Percentiles rank a stretch among this genome's conserved stretches.
Evolutionary conservation across 2,797 vertebrate genomes (phyloP).

Genomic region (Fistularia tabacaria): DNA sequence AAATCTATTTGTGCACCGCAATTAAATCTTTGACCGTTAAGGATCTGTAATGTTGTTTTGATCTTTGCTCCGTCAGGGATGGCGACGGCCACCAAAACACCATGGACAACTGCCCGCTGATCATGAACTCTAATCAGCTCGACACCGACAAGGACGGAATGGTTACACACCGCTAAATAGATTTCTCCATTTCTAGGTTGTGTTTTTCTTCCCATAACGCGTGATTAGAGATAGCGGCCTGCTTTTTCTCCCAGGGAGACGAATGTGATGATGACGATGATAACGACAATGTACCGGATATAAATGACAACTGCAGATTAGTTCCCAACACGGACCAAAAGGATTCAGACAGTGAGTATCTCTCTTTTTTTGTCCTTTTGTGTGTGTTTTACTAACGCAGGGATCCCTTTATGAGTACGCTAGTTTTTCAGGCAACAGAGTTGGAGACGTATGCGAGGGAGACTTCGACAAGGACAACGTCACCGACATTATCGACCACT

Average conservation of each 20-base stretch:
- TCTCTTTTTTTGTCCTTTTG: neutral
- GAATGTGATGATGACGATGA: slow-evolving; percentile 96
- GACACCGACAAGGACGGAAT: slow-evolving; percentile 95
- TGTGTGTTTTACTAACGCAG: neutral
- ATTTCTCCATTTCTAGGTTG: neutral
- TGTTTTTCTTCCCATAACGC: too few relatives aligned
- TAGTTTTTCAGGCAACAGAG: slow-evolving; percentile 77
- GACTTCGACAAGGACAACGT: slow-evolving; percentile 94
- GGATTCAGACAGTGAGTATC: slow-evolving; percentile 85
- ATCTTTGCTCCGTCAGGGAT: slow-evolving; percentile 71
- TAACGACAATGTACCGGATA: slow-evolving; percentile 88
- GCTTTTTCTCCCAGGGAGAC: slow-evolving; percentile 74
- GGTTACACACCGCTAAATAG: slow-evolving; percentile 37
- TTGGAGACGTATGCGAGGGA: slow-evolving; percentile 89
- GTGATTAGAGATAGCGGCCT: neutral
- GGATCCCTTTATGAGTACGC: neutral
- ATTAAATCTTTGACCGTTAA: neutral
- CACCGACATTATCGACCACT: slow-evolving; percentile 90
- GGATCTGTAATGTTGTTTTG: neutral
- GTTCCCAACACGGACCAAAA: slow-evolving; percentile 86
- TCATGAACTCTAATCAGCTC: slow-evolving; percentile 95
- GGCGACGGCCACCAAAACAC: slow-evolving; percentile 96
- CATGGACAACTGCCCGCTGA: slow-evolving; percentile 92
- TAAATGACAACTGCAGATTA: slow-evolving; percentile 91
- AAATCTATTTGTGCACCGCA: neutral